Conservation (phyloP, 2,113 vertebrate genomes). For the Paralichthys olivaceus region DNA sequence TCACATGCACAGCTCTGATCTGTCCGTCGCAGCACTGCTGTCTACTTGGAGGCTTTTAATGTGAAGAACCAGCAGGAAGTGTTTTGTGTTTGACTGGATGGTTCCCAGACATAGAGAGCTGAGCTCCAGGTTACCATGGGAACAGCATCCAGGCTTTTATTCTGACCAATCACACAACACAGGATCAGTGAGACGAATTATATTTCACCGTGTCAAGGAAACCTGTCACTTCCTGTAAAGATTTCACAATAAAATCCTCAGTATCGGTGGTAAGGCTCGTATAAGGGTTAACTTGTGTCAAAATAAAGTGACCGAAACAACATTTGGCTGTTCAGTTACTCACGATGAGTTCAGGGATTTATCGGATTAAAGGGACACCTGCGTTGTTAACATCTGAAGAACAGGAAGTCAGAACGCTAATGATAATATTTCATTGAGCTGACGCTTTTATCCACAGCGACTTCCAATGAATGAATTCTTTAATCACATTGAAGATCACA, state of each 20-base stretch:
- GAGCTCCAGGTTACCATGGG: not conserved
- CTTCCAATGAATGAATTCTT: too few relatives aligned
- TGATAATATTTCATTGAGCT: too few relatives aligned
- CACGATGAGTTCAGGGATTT: not conserved
- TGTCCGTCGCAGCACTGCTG: not conserved
- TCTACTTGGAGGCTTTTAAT: not conserved
- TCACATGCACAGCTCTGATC: too few relatives aligned
- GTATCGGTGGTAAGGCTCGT: too few relatives aligned
- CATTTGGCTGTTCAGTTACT: not conserved
- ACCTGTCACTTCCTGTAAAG: not conserved
- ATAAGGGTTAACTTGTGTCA: too few relatives aligned
- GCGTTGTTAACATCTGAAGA: too few relatives aligned
- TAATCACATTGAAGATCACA: not conserved
- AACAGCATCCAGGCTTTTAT: not conserved
- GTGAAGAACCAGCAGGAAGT: slow-evolving; percentile 2
- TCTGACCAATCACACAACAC: not conserved
- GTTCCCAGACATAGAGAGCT: too few relatives aligned
- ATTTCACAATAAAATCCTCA: slow-evolving; percentile 10
- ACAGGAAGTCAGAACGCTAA: too few relatives aligned
- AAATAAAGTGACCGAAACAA: too few relatives aligned
- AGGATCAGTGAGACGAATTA: not conserved
- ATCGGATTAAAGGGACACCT: not conserved
- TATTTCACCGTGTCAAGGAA: too few relatives aligned
- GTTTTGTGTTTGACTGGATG: not conserved
- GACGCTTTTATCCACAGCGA: too few relatives aligned